Evolutionary conservation across 2,888 invertebrate species (phyloP).

Genomic region (Diaprepes abbreviatus): DNA sequence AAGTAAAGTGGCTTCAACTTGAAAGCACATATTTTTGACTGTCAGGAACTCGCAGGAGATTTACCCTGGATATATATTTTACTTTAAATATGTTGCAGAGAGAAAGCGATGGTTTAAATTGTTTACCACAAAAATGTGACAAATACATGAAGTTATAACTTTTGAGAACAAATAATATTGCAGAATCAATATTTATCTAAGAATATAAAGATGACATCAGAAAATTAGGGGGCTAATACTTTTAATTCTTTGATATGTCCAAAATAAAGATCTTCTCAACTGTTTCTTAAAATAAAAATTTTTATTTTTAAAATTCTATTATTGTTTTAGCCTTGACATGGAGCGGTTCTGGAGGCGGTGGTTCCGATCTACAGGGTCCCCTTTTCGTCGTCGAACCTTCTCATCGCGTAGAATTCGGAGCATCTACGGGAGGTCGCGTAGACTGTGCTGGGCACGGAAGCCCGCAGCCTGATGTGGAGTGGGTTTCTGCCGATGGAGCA

Average conservation of each 20-base stretch:
- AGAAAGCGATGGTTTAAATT: background rate
- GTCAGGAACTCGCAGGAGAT: slow-evolving; percentile 2
- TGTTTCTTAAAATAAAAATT: too few relatives aligned
- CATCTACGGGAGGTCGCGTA: slow-evolving; percentile 79
- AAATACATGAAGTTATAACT: too few relatives aligned
- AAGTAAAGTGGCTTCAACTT: slow-evolving; percentile 9
- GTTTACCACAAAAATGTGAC: background rate
- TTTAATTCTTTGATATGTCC: too few relatives aligned
- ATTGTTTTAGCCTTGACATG: slow-evolving; percentile 56
- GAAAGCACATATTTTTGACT: slow-evolving; percentile 4
- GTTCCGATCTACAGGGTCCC: slow-evolving; percentile 78
- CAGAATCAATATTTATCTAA: too few relatives aligned
- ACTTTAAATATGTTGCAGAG: background rate
- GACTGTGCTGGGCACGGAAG: slow-evolving; percentile 79
- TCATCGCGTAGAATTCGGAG: slow-evolving; percentile 83
- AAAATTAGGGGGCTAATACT: too few relatives aligned
- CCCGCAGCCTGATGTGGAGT: slow-evolving; percentile 82
- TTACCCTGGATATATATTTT: background rate
- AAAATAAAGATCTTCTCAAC: too few relatives aligned
- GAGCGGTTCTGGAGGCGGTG: slow-evolving; percentile 54
- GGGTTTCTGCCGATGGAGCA: slow-evolving; percentile 81
- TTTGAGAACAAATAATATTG: too few relatives aligned
- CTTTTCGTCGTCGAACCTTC: slow-evolving; percentile 79
- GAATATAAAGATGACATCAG: too few relatives aligned
- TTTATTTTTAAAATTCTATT: background rate